Percentiles rank a stretch among this genome's conserved stretches.
phyloP scores from a whole-genome alignment of 2,113 vertebrate species.

The Ochotona princeps region DNA sequence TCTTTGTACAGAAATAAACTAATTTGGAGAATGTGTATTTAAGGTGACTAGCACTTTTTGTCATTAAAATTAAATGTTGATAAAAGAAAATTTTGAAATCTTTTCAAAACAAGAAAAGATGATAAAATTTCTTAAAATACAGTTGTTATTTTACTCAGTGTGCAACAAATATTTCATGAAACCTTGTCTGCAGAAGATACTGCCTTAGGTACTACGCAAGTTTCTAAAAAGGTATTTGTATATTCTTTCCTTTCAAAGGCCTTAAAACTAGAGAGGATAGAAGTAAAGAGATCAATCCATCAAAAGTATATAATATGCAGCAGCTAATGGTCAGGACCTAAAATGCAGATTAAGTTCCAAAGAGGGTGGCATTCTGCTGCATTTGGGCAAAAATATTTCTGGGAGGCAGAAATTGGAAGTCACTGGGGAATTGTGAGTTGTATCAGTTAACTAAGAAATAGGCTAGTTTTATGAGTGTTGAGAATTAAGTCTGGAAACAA shows the following conservation, averaged over 20 bases:
- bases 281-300: neutral
- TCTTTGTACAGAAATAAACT: neutral
- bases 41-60: slow-evolving; percentile 19
- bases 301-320: neutral
- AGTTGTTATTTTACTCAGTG: neutral
- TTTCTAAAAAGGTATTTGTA: neutral
- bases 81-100: neutral
- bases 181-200: neutral
- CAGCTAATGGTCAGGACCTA: neutral
- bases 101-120: neutral
- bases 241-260: neutral
- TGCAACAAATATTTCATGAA: neutral
- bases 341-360: neutral
- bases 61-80: slow-evolving; percentile 43
- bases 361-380: neutral
- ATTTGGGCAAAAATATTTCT: neutral
- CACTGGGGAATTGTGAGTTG: neutral
- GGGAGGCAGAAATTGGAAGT: neutral
- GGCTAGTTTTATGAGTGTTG: neutral
- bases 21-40: neutral
- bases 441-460: neutral
- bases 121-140: neutral
- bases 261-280: neutral
- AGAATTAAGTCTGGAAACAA: neutral
- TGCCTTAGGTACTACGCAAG: neutral